Evolutionary conservation across 1,140 invertebrate species (phyloP), one percentile per base, ranked within the genome.

Genomic region (Caenorhabditis briggsae): DNA sequence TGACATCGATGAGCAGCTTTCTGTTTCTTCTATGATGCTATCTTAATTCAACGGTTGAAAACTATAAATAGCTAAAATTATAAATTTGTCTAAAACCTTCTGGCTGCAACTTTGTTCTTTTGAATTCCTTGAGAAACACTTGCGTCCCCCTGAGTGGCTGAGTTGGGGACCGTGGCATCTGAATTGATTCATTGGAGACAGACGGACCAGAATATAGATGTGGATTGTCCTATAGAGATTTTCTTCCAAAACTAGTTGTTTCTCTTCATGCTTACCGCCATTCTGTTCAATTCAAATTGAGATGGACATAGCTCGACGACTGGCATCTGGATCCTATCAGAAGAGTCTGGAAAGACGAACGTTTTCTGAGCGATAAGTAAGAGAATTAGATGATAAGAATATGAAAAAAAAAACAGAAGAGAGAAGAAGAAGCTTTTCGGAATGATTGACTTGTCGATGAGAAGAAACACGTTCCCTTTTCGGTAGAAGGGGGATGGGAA

Each of bases 381-480:
- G 43, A 78, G 46, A 23, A 78, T 50, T 48, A 78, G 70, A 78
- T 8, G 43, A 78, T 1, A n/a, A 12, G 70, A 50, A 50, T 78
- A 78, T 50, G 43, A 50, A 78, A 50, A 78, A 78, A 20, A 33
- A 33, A 33, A 33, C 33, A 50, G n/a, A n/a, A 12, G 33, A 61
- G n/a, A 11, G 33, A 46, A 48, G 18, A 9, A n/a, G 23, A 20
- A 78, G 50, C 46, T 46, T 50, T 78, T 48, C 46, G 70, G 65
- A 70, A 70, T 70, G 65, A 50, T 78, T 78, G 70, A 78, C 46
- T 78, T 43, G 46, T 50, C 46, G 16, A 9, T 11, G 11, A 33
- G 33, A 50, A 12, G 20, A 78, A 78, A 78, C 70, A 78, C 46
- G 70, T 78, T 50, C 43, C 46, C n/a, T 50, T 78, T 78, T 70